Conservation (phyloP, 1,140 invertebrate genomes). For the Magallana ariakensis region DNA sequence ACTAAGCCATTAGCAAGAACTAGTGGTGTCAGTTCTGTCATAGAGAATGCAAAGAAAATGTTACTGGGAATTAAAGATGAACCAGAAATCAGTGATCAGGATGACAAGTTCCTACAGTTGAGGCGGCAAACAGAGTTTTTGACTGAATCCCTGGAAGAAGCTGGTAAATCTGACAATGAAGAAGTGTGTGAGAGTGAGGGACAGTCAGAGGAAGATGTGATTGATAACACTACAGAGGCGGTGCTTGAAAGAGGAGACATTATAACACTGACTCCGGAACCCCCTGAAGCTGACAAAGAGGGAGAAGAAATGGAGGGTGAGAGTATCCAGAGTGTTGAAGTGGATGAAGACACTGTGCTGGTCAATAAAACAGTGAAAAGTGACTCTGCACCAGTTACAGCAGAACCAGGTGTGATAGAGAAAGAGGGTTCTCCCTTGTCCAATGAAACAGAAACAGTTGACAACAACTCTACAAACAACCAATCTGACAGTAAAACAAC, state of each 20-base stretch:
- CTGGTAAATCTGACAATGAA: background rate
- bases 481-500: background rate
- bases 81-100: background rate
- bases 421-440: background rate
- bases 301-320: background rate
- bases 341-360: background rate
- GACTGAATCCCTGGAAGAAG: background rate
- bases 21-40: background rate
- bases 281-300: background rate
- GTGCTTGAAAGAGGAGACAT: background rate
- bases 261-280: background rate
- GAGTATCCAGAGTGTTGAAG: background rate
- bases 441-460: background rate
- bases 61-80: conserved; percentile 10
- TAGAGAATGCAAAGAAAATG: conserved; percentile 21
- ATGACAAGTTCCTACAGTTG: background rate
- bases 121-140: background rate
- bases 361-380: background rate
- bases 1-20: background rate
- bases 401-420: background rate
- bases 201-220: background rate
- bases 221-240: background rate
- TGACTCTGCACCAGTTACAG: background rate
- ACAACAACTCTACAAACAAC: background rate
- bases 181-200: background rate